Evolutionary conservation across 2,797 vertebrate genomes (phyloP).

Genomic region (Antrozous pallidus): DNA sequence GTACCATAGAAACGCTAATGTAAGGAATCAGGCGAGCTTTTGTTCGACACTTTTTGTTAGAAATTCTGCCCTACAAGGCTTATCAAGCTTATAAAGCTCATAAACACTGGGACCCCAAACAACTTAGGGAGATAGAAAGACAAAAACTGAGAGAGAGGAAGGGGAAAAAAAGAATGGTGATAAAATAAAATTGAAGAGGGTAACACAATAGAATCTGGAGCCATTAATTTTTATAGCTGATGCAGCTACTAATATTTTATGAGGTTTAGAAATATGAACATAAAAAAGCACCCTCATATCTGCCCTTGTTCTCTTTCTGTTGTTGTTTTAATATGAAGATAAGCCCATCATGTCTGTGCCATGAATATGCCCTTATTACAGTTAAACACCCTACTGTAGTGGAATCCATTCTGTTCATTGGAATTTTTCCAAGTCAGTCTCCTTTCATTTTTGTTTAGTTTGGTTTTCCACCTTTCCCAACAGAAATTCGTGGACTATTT

Average conservation of each 20-base stretch:
- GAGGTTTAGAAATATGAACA: constrained; percentile 80
- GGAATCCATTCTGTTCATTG: constrained; percentile 69
- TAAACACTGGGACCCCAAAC: constrained; percentile 68
- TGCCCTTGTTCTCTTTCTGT: constrained; percentile 65
- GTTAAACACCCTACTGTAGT: constrained; percentile 69
- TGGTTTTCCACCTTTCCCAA: constrained; percentile 46
- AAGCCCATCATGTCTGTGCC: constrained; percentile 64
- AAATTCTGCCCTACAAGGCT: constrained; percentile 47
- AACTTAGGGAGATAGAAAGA: constrained; percentile 62
- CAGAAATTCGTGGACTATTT: constrained; percentile 55
- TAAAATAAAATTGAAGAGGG: constrained; percentile 80
- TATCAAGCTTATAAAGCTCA: constrained; percentile 75
- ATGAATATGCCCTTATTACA: constrained; percentile 62
- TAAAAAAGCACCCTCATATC: constrained; percentile 74
- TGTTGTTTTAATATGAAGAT: constrained; percentile 80
- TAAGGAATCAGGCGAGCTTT: constrained; percentile 78
- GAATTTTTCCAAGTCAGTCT: constrained; percentile 72
- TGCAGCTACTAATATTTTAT: constrained; percentile 85
- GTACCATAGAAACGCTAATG: constrained; percentile 75
- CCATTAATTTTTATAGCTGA: constrained; percentile 85
- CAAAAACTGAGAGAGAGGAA: constrained; percentile 16
- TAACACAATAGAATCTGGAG: constrained; percentile 76
- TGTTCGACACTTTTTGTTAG: constrained; percentile 63
- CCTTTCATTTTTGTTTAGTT: constrained; percentile 41
- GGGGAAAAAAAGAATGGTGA: constrained; percentile 45